These are phyloP conservation scores for Agapornis roseicollis DNA, from an alignment of 2,113 vertebrate genomes.

Conservation along the genomic window DNA sequence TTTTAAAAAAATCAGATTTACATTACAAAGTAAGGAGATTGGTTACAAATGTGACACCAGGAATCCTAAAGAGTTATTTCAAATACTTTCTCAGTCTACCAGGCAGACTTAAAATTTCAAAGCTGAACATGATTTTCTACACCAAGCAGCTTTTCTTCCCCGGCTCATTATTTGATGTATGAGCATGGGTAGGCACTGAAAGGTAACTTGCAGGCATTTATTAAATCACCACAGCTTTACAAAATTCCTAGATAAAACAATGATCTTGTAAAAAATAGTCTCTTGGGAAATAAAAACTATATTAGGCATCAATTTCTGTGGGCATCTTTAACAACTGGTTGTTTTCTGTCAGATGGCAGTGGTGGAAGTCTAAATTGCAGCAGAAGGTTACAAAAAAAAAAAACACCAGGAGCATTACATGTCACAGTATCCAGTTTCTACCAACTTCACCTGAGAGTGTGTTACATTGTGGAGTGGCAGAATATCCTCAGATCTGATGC, in stretches of 20 bases:
- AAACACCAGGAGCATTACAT: neutral
- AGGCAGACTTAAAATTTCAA: neutral
- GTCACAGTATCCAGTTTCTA: neutral
- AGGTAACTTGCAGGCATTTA: neutral
- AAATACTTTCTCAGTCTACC: neutral
- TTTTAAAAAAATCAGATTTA: neutral
- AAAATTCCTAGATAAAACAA: neutral
- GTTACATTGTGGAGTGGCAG: rapidly evolving
- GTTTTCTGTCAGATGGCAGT: neutral
- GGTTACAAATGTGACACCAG: neutral
- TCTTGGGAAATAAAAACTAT: neutral
- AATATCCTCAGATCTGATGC: neutral
- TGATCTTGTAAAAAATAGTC: neutral
- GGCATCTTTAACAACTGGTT: neutral
- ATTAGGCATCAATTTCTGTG: neutral
- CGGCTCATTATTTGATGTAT: neutral
- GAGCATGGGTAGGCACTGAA: neutral
- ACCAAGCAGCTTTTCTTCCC: neutral
- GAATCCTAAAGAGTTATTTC: neutral
- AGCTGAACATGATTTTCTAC: neutral
- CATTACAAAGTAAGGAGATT: neutral
- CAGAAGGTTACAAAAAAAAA: neutral
- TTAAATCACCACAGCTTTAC: neutral
- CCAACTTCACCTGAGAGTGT: rapidly evolving
- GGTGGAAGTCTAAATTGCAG: neutral